A percentile compares a stretch with the other conserved stretches of the same genome.
These are phyloP conservation scores for Anoplophora glabripennis DNA, from an alignment of 1,140 invertebrate genomes.

Conservation along the genomic window DNA sequence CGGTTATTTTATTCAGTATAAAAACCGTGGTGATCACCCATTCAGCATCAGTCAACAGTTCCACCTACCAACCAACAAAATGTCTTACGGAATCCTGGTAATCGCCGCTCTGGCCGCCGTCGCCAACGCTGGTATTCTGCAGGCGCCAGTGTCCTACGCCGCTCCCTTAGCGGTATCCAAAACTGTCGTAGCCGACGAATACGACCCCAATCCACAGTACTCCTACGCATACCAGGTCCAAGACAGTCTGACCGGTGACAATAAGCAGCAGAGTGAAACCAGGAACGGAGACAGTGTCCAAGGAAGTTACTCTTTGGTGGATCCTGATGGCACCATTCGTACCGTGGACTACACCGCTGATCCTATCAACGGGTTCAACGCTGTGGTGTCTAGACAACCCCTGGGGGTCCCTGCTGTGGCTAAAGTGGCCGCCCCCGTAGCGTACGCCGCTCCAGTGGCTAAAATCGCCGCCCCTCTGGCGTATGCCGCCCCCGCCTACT, in stretches of 20 bases:
- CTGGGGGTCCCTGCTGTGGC: conserved; percentile 38
- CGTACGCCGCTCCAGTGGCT: conserved; percentile 30
- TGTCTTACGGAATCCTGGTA: not conserved
- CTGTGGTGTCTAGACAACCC: conserved; percentile 42
- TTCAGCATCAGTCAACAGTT: too few relatives aligned
- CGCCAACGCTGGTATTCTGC: conserved; percentile 47
- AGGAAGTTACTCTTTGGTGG: conserved; percentile 60
- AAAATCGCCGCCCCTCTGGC: conserved; percentile 19
- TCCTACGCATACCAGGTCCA: conserved; percentile 54
- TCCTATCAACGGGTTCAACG: conserved; percentile 39
- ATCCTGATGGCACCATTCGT: conserved; percentile 55
- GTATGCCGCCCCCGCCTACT: not conserved
- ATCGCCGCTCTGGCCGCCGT: conserved; percentile 29
- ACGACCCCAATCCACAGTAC: conserved; percentile 53
- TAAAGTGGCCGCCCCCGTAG: conserved; percentile 32
- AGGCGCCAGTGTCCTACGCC: conserved; percentile 39
- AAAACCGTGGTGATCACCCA: too few relatives aligned
- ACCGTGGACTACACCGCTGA: conserved; percentile 48
- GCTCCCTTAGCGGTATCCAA: conserved; percentile 45
- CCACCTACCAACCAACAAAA: too few relatives aligned
- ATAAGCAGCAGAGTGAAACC: conserved; percentile 56
- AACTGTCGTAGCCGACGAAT: conserved; percentile 47
- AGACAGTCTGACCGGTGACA: conserved; percentile 56
- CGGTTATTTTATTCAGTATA: too few relatives aligned
- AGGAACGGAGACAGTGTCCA: conserved; percentile 59